phyloP scores from a whole-genome alignment of 2,888 invertebrate species.

The Penaeus monodon region DNA sequence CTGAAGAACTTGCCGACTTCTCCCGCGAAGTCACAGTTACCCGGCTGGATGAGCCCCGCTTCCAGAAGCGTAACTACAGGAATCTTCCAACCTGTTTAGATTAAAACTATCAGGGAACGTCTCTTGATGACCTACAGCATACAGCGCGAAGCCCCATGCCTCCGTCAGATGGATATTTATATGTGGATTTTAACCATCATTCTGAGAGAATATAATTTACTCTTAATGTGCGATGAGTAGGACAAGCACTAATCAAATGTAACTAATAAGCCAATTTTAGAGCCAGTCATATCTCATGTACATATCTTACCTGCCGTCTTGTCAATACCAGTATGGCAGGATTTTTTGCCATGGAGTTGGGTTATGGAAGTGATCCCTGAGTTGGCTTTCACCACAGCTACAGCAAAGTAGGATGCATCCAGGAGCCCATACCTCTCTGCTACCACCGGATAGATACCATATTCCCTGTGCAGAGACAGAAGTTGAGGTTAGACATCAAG shows the following conservation, averaged over 20 bases:
- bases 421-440: slow-evolving; percentile 78
- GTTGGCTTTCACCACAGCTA: slow-evolving; percentile 78
- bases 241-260: too few relatives aligned
- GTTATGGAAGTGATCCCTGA: slow-evolving; percentile 75
- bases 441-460: slow-evolving; percentile 76
- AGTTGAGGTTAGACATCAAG: not conserved
- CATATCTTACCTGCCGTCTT: slow-evolving; percentile 74
- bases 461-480: slow-evolving; percentile 68
- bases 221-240: too few relatives aligned
- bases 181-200: too few relatives aligned
- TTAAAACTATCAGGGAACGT: not conserved
- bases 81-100: slow-evolving; percentile 71
- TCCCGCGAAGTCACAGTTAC: slow-evolving; percentile 74
- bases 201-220: too few relatives aligned
- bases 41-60: slow-evolving; percentile 73
- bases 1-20: slow-evolving; percentile 79
- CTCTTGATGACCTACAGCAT: too few relatives aligned
- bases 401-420: slow-evolving; percentile 76
- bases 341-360: slow-evolving; percentile 80
- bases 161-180: too few relatives aligned
- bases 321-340: slow-evolving; percentile 85
- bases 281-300: not conserved
- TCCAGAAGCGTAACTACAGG: slow-evolving; percentile 71
- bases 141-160: too few relatives aligned
- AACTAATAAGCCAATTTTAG: too few relatives aligned